A percentile compares a stretch with the other conserved stretches of the same genome.
Evolutionary conservation across 2,888 invertebrate species (phyloP).

Genomic region (Merodon equestris): DNA sequence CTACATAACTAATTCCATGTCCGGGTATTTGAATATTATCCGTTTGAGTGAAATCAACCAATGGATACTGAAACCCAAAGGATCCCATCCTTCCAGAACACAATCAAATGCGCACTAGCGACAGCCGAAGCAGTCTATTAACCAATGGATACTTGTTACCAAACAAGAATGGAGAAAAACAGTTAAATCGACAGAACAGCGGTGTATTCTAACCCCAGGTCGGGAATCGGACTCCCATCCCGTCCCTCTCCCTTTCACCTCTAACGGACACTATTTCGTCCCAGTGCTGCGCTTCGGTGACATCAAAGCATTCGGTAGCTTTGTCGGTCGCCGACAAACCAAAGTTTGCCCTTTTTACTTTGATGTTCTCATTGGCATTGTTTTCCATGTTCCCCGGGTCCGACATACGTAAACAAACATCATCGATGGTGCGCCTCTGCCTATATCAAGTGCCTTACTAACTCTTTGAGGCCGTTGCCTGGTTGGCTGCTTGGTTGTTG

Average conservation of each 20-base stretch:
- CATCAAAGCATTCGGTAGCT: conserved; percentile 60
- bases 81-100: conserved; percentile 53
- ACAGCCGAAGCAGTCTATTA: conserved; percentile 39
- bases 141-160: conserved; percentile 23
- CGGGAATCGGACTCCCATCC: conserved; percentile 33
- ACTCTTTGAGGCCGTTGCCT: conserved; percentile 19
- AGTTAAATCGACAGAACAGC: conserved; percentile 49
- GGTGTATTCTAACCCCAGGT: conserved; percentile 53
- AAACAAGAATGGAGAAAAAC: conserved; percentile 25
- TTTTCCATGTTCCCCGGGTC: conserved; percentile 45
- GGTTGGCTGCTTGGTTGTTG: conserved; percentile 3
- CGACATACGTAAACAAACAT: conserved; percentile 5
- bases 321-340: conserved; percentile 68
- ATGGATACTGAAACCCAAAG: conserved; percentile 41
- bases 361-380: conserved; percentile 60
- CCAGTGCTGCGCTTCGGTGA: conserved; percentile 53
- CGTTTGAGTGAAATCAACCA: conserved; percentile 32
- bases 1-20: conserved; percentile 59
- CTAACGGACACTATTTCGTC: conserved; percentile 30
- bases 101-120: conserved; percentile 15
- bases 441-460: conserved; percentile 45
- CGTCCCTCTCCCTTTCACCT: neutral
- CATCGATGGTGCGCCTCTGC: conserved; percentile 3
- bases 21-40: conserved; percentile 65
- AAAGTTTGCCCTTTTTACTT: conserved; percentile 61